Evolutionary conservation across 2,888 invertebrate genomes (phyloP).

Genomic region (Dioctria linearis): DNA sequence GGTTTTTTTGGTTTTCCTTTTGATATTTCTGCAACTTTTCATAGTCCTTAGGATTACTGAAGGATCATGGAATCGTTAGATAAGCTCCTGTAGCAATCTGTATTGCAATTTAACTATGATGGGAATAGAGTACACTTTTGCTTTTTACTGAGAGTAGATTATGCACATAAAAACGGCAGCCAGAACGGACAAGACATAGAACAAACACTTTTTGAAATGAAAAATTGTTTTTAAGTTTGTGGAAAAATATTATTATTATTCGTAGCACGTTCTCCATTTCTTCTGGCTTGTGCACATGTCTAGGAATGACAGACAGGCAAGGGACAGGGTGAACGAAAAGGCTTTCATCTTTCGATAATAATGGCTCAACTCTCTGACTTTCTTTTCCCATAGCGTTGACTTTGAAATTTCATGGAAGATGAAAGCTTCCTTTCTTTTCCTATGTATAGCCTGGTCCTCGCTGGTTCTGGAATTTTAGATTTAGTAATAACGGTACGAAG

Average conservation of each 20-base stretch:
- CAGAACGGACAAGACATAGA: neutral
- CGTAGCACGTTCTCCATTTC: slow-evolving; percentile 10
- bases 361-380: neutral
- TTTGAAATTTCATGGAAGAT: slow-evolving; percentile 27
- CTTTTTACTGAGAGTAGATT: neutral
- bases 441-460: neutral
- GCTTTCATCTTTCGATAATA: slow-evolving; percentile 41
- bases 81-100: neutral
- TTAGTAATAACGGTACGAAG: neutral
- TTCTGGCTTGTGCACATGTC: slow-evolving; percentile 2
- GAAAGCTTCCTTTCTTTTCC: slow-evolving; percentile 18
- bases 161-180: neutral
- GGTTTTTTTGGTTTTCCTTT: too few relatives aligned
- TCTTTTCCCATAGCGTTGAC: slow-evolving; percentile 18
- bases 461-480: slow-evolving; percentile 12
- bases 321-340: neutral
- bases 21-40: too few relatives aligned
- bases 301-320: neutral
- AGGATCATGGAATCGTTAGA: neutral
- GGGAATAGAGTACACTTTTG: neutral
- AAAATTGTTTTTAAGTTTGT: slow-evolving; percentile 25
- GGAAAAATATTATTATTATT: slow-evolving; percentile 17
- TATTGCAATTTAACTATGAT: neutral
- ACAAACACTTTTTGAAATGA: slow-evolving; percentile 30
- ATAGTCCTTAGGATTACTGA: neutral